Evolutionary conservation across 23 tunicate species (phyloP).

Genomic region (Styela plicata): DNA sequence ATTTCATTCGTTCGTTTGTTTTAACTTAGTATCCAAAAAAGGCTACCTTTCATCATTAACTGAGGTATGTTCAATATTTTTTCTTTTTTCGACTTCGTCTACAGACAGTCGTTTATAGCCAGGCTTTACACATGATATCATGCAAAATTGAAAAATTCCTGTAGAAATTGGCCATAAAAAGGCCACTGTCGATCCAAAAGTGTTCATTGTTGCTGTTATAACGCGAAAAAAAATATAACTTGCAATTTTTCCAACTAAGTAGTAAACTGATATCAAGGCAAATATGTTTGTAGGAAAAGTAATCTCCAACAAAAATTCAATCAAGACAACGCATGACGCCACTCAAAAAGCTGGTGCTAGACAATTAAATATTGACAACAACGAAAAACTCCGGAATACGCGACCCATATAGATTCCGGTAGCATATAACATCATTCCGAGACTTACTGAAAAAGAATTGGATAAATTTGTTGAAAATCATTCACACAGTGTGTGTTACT

Average conservation of each 20-base stretch:
- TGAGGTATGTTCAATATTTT: too few relatives aligned
- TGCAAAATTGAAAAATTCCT: not conserved
- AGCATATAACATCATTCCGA: not conserved
- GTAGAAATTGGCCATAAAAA: not conserved
- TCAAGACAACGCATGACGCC: not conserved
- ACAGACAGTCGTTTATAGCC: not conserved
- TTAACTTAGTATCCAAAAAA: too few relatives aligned
- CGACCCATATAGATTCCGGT: not conserved
- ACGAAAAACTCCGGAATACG: not conserved
- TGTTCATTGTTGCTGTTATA: not conserved
- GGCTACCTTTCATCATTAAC: too few relatives aligned
- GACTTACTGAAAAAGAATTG: not conserved
- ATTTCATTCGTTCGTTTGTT: too few relatives aligned
- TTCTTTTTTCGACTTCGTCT: not conserved
- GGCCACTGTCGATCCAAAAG: not conserved
- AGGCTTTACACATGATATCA: not conserved
- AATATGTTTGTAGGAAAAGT: not conserved
- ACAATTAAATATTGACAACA: not conserved
- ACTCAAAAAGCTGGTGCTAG: not conserved
- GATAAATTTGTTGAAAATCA: not conserved
- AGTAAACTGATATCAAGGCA: not conserved
- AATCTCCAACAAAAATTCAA: not conserved
- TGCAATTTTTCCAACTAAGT: not conserved
- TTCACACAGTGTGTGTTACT: too few relatives aligned
- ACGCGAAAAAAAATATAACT: not conserved